These are phyloP conservation scores for Laothoe populi DNA, from an alignment of 2,888 invertebrate genomes.

Conservation along the genomic window DNA sequence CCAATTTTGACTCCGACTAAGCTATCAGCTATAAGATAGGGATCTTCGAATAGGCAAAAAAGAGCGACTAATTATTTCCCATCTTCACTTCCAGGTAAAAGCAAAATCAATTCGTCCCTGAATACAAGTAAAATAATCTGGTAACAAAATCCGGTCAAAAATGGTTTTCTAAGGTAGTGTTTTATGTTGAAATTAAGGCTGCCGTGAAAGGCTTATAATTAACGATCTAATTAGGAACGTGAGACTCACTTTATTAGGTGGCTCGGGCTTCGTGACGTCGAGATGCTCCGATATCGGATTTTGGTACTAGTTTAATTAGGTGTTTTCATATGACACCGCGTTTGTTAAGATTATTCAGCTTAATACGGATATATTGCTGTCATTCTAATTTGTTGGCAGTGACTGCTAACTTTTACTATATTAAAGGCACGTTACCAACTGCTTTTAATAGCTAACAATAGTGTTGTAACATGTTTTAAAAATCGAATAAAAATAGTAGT, in stretches of 20 bases:
- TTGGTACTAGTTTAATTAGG: constrained; percentile 81
- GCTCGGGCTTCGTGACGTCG: constrained; percentile 66
- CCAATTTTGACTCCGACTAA: no score
- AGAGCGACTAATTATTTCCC: no score
- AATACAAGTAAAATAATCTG: constrained; percentile 44
- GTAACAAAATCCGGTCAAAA: constrained; percentile 78
- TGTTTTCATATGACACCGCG: constrained; percentile 66
- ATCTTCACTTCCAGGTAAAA: no score
- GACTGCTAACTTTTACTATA: no score
- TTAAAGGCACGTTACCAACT: no score
- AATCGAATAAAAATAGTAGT: no score
- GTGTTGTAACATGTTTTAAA: no score
- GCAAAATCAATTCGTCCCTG: constrained; percentile 5
- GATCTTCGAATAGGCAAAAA: no score
- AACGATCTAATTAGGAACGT: constrained; percentile 83
- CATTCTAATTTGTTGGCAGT: background rate
- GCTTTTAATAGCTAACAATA: no score
- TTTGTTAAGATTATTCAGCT: constrained; percentile 42
- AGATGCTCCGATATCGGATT: constrained; percentile 77
- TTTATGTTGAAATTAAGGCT: constrained; percentile 81
- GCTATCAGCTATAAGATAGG: no score
- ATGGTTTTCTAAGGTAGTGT: constrained; percentile 66
- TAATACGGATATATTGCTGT: constrained; percentile 27
- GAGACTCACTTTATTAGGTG: constrained; percentile 81
- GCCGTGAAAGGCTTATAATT: constrained; percentile 81